phyloP scores from a whole-genome alignment of 2,888 invertebrate genomes.

The Mimachlamys varia region DNA sequence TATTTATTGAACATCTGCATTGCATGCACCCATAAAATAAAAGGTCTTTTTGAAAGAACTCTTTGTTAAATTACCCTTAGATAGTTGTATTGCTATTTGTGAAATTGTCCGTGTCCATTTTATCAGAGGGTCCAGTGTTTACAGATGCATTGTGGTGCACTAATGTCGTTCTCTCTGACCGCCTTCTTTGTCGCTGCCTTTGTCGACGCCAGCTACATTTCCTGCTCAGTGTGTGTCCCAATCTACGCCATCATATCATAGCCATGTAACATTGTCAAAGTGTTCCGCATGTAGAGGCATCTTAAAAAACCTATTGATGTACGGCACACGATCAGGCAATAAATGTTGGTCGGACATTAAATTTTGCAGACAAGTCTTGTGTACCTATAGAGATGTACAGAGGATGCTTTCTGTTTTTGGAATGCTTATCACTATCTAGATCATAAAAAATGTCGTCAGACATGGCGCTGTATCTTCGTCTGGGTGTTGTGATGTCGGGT shows the following conservation, averaged over 20 bases:
- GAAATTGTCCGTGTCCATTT: neutral
- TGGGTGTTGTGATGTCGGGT: neutral
- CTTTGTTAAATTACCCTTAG: slow-evolving; percentile 4
- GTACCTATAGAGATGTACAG: neutral
- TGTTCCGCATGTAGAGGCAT: neutral
- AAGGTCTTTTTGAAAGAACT: neutral
- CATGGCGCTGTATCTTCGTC: neutral
- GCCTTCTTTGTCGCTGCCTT: neutral
- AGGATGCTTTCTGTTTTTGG: neutral
- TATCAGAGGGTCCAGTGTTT: neutral
- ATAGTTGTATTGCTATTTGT: neutral
- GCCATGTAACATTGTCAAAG: neutral
- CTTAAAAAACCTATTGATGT: neutral
- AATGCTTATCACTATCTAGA: neutral
- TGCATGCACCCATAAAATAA: slow-evolving; percentile 1
- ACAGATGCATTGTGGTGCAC: neutral
- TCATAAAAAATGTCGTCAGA: neutral
- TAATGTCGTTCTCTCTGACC: neutral
- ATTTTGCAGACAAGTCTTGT: neutral
- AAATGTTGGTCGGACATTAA: neutral
- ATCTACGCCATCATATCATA: neutral
- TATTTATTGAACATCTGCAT: neutral
- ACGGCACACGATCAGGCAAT: neutral
- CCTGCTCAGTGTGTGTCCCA: neutral
- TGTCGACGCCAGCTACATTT: neutral